Evolutionary conservation across 2,113 vertebrate genomes (phyloP), one percentile per base, ranked within the genome.

Genomic region (Vombatus ursinus): DNA sequence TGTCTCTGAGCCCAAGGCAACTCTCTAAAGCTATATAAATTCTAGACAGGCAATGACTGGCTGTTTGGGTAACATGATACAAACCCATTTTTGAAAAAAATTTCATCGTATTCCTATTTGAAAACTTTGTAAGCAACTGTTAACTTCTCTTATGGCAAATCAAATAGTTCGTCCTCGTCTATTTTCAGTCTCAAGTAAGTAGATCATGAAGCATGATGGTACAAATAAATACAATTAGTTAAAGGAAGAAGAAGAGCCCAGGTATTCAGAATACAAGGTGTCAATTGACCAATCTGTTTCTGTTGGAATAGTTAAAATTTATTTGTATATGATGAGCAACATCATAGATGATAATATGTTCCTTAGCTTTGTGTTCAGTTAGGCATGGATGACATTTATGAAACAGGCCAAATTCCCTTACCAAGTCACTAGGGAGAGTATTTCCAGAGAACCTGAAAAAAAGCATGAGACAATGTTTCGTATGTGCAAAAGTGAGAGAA

Each of bases 361-460:
- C n/a, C 68, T 44, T 44, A 84, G 6, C 6, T 97, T 93, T 97
- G 22, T 37, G 68, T 52, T 26, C 95, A 52, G 31, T 97, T 26
- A 16, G 93, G 28, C 25, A 49, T 44, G 3, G 26, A 91, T 91
- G 95, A 57, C 49, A 44, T 96, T 92, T 96, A 90, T 94, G 49
- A 96, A 95, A 96, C 12, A 89, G 25, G 95, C 8, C 50, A 96
- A 94, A 96, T 92, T 93, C 47, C 77, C 93, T 95, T 52, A 52
- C 50, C 26, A 89, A 11, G 53, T 94, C 23, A 84, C 50, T 93
- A 93, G 37, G 31, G 77, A 54, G 94, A 48, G 44, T 95, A 44
- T 93, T 97, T 97, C 96, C 47, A 47, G 52, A 51, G 94, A 96
- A 98, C 89, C 25, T 93, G 90, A 54, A 97, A 95, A 94, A 48